phyloP scores from a whole-genome alignment of 1,140 invertebrate genomes.

The Drosophila virilis region DNA sequence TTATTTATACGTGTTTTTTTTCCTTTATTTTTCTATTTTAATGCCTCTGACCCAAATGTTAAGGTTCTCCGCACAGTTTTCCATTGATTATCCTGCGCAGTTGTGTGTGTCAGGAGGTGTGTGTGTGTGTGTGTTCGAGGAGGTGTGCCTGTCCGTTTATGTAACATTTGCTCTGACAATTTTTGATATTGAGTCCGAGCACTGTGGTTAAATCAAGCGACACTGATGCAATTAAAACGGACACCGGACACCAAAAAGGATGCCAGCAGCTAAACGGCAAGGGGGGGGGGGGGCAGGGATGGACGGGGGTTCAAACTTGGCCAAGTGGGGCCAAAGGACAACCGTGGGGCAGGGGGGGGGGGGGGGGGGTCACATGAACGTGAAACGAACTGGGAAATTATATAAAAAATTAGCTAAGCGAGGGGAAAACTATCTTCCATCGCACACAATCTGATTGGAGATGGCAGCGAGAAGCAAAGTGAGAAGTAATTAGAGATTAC shows the following conservation, averaged over 20 bases:
- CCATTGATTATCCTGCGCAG: constrained; percentile 45
- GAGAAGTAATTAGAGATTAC: no score
- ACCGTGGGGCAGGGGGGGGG: not conserved
- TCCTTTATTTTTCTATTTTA: not conserved
- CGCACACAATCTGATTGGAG: no score
- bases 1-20: constrained; percentile 2
- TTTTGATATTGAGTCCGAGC: constrained; percentile 54
- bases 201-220: constrained; percentile 74
- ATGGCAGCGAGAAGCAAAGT: no score
- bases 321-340: not conserved
- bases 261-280: constrained; percentile 1
- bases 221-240: constrained; percentile 76
- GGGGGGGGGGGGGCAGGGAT: not conserved
- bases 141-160: constrained; percentile 12
- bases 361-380: not conserved
- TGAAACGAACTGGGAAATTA: not conserved
- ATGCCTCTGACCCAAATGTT: constrained; percentile 13
- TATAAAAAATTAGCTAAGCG: no score
- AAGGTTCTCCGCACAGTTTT: constrained; percentile 10
- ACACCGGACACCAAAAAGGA: constrained; percentile 25
- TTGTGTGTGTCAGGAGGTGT: constrained; percentile 16
- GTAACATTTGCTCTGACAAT: constrained; percentile 24
- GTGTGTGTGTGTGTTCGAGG: constrained; percentile 7
- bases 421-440: no score
- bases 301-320: not conserved